Base-by-base conservation (phyloP, 2,888 invertebrate genomes). In the Eristalinus sepulchralis region DNA sequence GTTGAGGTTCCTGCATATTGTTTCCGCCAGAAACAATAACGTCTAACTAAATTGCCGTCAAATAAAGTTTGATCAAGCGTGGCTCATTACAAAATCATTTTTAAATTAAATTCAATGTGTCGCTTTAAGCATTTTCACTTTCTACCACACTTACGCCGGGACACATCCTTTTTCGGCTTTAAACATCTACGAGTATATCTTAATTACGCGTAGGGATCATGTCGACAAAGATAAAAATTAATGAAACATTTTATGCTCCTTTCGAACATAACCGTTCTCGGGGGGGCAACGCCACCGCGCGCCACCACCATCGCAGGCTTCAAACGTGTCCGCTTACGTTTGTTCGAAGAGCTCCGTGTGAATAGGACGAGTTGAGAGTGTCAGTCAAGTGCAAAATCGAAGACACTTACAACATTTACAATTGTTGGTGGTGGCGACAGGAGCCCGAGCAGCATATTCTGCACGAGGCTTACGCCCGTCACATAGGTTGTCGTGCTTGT, bases 211-310 rank as follows among this genome's bases (percentile, higher is more conserved):
- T 36, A 22, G 33, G 53, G 47, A 70, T 17, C 33, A 53, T 70
- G 64, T 39, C 55, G 31, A 13, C 1, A 53, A n/a, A 36, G 33
- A 75, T 79, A 78, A 83, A 83, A 79, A 70, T 79, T 78, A 79
- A 83, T 83, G 83, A 70, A 70, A 70, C 83, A 78, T 83, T 73
- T 83, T 73, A 83, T 68, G 78, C 68, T 64, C 73, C 47, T 9
- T 59, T 79, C 34, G 24, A 22, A 62, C 71, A 62, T 77, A 72
- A 77, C 36, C 39, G 71, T 47, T 67, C 55, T 17, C 76, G 71
- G 60, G 13, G 13, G 10, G 2, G 24, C 1, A 17, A 9, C 27
- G 27, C 27, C 5, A 27, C 27, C 27, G 5, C 27, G 27, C 27
- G n/a, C n/a, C n/a, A n/a, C n/a, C 5, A 5, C 3, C 9, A 4